Evolutionary conservation across 1,140 invertebrate species (phyloP).

Genomic region (Drosophila virilis): DNA sequence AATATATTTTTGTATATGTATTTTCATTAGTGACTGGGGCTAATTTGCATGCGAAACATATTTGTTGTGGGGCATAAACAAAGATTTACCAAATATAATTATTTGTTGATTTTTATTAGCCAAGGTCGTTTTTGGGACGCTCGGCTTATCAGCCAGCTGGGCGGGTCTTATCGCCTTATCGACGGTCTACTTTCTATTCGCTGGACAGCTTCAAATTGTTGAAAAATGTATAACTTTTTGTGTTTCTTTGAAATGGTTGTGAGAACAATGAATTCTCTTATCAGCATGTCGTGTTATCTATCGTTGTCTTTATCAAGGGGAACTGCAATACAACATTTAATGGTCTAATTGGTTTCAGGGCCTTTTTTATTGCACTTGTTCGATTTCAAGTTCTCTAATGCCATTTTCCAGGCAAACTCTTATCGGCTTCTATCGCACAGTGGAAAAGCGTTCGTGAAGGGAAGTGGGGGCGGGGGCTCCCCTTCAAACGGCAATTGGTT

Average conservation of each 20-base stretch:
- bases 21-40: slow-evolving; percentile 27
- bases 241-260: neutral
- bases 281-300: slow-evolving; percentile 10
- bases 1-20: neutral
- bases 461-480: too few relatives aligned
- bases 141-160: slow-evolving; percentile 26
- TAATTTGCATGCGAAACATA: slow-evolving; percentile 43
- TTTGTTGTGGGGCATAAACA: slow-evolving; percentile 22
- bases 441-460: too few relatives aligned
- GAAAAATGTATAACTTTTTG: neutral
- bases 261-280: neutral
- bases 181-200: neutral
- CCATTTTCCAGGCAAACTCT: neutral
- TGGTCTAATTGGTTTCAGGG: slow-evolving; percentile 7
- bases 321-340: slow-evolving; percentile 30
- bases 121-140: slow-evolving; percentile 35
- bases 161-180: slow-evolving; percentile 13
- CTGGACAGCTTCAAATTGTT: neutral
- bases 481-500: neutral
- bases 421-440: neutral
- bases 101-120: slow-evolving; percentile 40
- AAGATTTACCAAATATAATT: slow-evolving; percentile 25
- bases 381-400: neutral
- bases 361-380: slow-evolving; percentile 16
- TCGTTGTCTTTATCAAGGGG: slow-evolving; percentile 15